phyloP scores from a whole-genome alignment of 2,797 vertebrate genomes.

The Lophius americanus region DNA sequence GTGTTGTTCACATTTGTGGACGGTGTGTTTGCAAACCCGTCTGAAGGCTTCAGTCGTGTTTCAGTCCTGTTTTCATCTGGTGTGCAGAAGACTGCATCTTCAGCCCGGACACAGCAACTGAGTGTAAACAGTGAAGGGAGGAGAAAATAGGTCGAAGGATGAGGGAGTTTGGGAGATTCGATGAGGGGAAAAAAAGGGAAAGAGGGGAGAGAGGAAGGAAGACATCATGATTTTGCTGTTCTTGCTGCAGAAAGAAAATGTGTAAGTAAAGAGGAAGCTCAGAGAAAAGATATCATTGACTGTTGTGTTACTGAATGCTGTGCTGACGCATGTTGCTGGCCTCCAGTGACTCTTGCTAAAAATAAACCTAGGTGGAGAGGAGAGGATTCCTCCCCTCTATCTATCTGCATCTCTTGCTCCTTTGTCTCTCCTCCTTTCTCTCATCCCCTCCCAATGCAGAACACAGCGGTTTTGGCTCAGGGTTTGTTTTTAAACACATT shows the following conservation, averaged over 20 bases:
- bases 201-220: neutral
- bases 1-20: neutral
- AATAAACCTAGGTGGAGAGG: slow-evolving; percentile 71
- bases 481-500: slow-evolving; percentile 26
- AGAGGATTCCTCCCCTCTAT: slow-evolving; percentile 51
- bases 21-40: slow-evolving; percentile 16
- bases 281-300: slow-evolving; percentile 22
- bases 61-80: slow-evolving; percentile 14
- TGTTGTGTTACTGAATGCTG: slow-evolving; percentile 67
- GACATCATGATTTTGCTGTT: neutral
- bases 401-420: slow-evolving; percentile 42
- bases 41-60: slow-evolving; percentile 17
- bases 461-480: neutral
- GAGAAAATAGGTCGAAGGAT: neutral
- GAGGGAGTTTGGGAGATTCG: no score
- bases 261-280: slow-evolving; percentile 14
- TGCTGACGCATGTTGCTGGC: slow-evolving; percentile 53
- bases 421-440: slow-evolving; percentile 41
- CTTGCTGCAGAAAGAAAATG: slow-evolving; percentile 22
- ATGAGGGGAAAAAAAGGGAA: neutral
- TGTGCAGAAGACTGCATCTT: slow-evolving; percentile 9
- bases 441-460: slow-evolving; percentile 19
- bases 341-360: slow-evolving; percentile 77
- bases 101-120: slow-evolving; percentile 11
- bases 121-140: slow-evolving; percentile 9